Evolutionary conservation across 2,113 vertebrate species (phyloP).

Genomic region (Micronisus gabar): DNA sequence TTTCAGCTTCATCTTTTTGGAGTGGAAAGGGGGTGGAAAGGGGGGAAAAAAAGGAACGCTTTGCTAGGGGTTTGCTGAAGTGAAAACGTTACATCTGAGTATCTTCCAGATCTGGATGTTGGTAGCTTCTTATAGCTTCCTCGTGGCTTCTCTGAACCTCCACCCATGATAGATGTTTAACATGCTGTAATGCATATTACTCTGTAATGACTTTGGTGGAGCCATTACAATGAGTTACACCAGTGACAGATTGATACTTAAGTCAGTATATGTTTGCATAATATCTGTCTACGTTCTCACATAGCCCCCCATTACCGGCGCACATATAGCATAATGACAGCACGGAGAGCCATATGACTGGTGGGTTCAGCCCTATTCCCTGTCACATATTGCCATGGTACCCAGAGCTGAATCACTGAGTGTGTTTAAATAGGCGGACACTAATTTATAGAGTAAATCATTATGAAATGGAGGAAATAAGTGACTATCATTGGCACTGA

Average conservation of each 20-base stretch:
- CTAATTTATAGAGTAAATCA: slow-evolving; percentile 43
- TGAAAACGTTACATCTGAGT: neutral
- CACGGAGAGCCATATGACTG: neutral
- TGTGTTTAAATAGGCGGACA: neutral
- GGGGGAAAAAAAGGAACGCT: neutral
- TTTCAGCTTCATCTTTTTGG: neutral
- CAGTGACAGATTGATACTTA: slow-evolving; percentile 45
- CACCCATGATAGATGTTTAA: slow-evolving; percentile 11
- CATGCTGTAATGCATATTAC: slow-evolving; percentile 8
- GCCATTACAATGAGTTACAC: slow-evolving; percentile 40
- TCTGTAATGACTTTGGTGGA: slow-evolving; percentile 44
- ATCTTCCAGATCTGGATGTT: neutral
- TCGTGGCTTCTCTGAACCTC: neutral
- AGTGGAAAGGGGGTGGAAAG: neutral
- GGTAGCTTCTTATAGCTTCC: neutral
- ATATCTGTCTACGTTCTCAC: slow-evolving; percentile 19
- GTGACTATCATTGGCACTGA: slow-evolving; percentile 1
- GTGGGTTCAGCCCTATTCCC: slow-evolving; percentile 20
- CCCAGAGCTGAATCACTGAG: neutral
- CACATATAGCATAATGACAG: neutral
- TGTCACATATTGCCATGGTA: slow-evolving; percentile 17
- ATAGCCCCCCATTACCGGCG: slow-evolving; percentile 1
- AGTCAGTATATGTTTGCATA: slow-evolving; percentile 52
- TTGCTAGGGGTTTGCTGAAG: neutral
- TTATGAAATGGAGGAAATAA: slow-evolving; percentile 39